Evolutionary conservation across 2,888 invertebrate genomes (phyloP).

Genomic region (Eurois occulta): DNA sequence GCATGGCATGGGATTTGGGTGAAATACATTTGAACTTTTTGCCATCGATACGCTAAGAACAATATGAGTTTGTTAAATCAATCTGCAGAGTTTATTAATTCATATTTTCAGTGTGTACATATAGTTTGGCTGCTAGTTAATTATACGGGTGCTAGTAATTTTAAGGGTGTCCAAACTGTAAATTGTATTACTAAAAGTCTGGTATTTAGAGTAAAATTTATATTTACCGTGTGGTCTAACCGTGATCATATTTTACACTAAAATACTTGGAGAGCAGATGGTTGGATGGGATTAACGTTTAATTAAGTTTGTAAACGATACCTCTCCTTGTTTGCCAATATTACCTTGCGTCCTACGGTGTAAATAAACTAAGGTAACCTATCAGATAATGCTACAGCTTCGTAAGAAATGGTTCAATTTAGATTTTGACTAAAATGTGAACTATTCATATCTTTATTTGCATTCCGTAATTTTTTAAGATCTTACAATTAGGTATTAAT

Average conservation of each 20-base stretch:
- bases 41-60: no score
- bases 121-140: neutral
- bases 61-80: neutral
- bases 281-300: slow-evolving; percentile 50
- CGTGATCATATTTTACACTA: slow-evolving; percentile 37
- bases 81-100: neutral
- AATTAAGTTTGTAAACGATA: slow-evolving; percentile 55
- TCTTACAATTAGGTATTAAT: neutral
- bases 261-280: slow-evolving; percentile 57
- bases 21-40: no score
- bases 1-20: no score
- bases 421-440: neutral
- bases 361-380: slow-evolving; percentile 65
- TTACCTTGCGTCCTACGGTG: slow-evolving; percentile 42
- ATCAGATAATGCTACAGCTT: slow-evolving; percentile 42
- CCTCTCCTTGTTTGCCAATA: slow-evolving; percentile 57
- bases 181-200: slow-evolving; percentile 4
- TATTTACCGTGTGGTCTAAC: slow-evolving; percentile 25
- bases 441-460: neutral
- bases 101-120: neutral
- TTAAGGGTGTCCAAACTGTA: neutral
- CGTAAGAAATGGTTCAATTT: neutral
- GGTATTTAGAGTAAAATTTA: neutral
- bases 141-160: no score
- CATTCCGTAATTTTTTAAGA: neutral